Evolutionary conservation across 2,113 vertebrate species (phyloP), one percentile per base, ranked within the genome.

Genomic region (Cottus gobio): DNA sequence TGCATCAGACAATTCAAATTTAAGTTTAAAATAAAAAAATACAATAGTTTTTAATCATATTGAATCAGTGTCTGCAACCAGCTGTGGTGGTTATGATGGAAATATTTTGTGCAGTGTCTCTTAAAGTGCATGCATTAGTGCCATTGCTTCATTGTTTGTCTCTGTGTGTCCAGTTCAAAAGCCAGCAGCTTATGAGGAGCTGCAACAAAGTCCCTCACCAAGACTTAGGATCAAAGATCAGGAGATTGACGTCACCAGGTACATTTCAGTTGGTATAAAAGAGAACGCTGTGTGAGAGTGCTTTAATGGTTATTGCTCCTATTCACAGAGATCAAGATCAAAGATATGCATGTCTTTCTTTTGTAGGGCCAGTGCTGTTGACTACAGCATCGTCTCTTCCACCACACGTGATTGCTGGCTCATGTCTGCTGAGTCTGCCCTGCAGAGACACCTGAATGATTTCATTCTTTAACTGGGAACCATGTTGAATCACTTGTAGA

Each of bases 371-470:
- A 7, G 0, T n/a, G 82, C 67, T 52, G 22, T 24, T 67, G 91
- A 93, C 85, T 82, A 91, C 77, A 84, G 85, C 48, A 5, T 75
- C 8, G 1, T 0, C 7, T 12, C 46, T 15, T 0, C 48, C 1
- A n/a, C 34, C 5, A 28, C 0, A 7, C 1, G 68, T 30, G 18
- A 13, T 8, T 93, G 92, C 57, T 92, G 89, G 90, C 65, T 82
- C 12, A 15, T 60, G 60, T 8, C 84, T 58, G 34, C 87, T 37
- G 84, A 88, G 20, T 60, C 42, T 11, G 89, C 75, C 20, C 73
- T 92, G 50, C 84, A 85, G 80, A 66, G 70, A 68, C 22, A 5
- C 1, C 73, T 85, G 63, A 22, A 56, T 4, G 66, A 90, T 46
- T 92, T 92, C 37, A 56, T 52, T 0, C 46, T 89, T 36, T 88